These are phyloP conservation scores for Peromyscus polionotus DNA, from an alignment of 2,113 vertebrate species.

Conservation along the genomic window DNA sequence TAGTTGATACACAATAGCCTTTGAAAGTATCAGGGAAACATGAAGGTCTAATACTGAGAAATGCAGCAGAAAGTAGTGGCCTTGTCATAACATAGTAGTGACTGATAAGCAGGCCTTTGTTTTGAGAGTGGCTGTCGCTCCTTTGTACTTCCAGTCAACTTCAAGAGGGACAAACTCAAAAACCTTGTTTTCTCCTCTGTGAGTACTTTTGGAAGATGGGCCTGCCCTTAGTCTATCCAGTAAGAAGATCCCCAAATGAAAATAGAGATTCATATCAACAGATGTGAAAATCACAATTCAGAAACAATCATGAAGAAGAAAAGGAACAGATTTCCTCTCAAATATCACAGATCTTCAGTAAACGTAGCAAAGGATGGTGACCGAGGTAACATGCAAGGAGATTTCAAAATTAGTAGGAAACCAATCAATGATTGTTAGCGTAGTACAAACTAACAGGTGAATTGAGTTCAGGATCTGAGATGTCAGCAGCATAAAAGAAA, in stretches of 20 bases:
- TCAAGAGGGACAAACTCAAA: background rate
- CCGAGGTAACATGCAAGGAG: background rate
- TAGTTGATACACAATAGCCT: background rate
- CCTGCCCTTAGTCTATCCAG: background rate
- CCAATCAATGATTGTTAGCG: background rate
- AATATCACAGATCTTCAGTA: background rate
- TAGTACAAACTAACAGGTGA: background rate
- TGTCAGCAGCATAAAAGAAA: background rate
- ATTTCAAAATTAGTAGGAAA: background rate
- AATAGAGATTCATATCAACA: background rate
- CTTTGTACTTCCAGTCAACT: background rate
- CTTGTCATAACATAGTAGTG: background rate
- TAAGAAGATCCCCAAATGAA: background rate
- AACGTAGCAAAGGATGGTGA: background rate
- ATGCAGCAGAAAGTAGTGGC: background rate
- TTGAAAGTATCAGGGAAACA: background rate
- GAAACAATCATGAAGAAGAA: background rate
- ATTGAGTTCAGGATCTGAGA: background rate
- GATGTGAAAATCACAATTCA: background rate
- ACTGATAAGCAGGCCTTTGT: background rate
- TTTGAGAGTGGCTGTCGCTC: background rate
- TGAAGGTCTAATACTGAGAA: background rate
- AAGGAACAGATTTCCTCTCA: background rate
- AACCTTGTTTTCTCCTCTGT: background rate
- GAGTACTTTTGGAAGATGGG: background rate